Evolutionary conservation across 2,113 vertebrate species (phyloP), one percentile per base, ranked within the genome.

Genomic region (Corythoichthys intestinalis): DNA sequence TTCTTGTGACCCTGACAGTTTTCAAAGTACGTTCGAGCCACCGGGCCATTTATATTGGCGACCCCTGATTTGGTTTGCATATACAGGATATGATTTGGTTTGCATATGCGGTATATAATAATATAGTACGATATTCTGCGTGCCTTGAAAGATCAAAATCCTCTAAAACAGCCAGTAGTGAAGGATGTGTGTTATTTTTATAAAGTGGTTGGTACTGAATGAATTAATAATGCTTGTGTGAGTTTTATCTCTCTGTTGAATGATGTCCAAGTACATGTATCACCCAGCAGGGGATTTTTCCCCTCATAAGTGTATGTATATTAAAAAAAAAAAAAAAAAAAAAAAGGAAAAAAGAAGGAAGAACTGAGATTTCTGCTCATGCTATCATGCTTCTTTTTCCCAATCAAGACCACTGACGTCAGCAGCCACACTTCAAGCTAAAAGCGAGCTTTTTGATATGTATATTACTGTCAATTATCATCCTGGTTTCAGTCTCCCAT

Each of bases 391-490:
- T 67, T 63, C 63, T 14, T 63, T 67, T 70, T 73, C 37, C 59
- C 12, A 14, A 20, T 70, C 63, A 67, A 34, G 2, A 53, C 53
- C 28, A 52, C 35, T 83, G 87, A 90, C 76, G 63, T 87, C 82
- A 77, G 58, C 74, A 50, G 63, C 17, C 17, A 71, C 70, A 74
- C 84, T 86, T 73, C 67, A 77, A 50, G 60, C 68, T 74, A 58
- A 66, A 39, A 73, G 69, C 47, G 67, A 76, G 70, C 76, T 81
- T 86, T 87, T 87, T 87, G 72, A 89, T 87, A 89, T 87, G 81
- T 71, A 86, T 87, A 85, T 83, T 74, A 50, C 37, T 52, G 65
- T 60, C 78, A 86, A 83, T 87, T 69, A 83, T 85, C 76, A 65
- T 78, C 79, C 78, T 78, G 85, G 79, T 75, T 71, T 84, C 70